Evolutionary conservation across 64 coral and sea anemone genomes (phyloP).

Genomic region (Porites lutea): DNA sequence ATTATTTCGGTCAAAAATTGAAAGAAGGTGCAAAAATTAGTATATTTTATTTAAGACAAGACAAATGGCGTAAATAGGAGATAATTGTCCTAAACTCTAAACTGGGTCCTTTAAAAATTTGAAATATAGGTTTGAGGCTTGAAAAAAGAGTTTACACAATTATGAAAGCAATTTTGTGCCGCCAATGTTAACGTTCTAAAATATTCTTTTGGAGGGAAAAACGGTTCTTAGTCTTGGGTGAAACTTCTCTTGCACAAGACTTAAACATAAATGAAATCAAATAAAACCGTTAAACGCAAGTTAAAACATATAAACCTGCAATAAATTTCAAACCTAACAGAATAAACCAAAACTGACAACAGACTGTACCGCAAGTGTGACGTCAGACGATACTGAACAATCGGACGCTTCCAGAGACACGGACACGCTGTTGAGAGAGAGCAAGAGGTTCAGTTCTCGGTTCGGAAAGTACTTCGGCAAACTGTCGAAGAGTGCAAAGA

Average conservation of each 20-base stretch:
- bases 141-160: no score
- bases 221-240: background rate
- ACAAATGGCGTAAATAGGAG: no score
- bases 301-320: background rate
- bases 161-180: no score
- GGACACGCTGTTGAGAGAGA: slow-evolving; percentile 24
- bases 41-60: no score
- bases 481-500: slow-evolving; percentile 52
- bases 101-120: no score
- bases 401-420: slow-evolving; percentile 22
- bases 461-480: slow-evolving; percentile 87
- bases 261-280: background rate
- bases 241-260: background rate
- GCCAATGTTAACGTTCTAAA: no score
- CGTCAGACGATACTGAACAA: slow-evolving; percentile 61
- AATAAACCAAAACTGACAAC: background rate
- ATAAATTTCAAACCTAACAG: slow-evolving; percentile 46
- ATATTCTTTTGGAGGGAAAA: no score
- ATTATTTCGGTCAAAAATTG: no score
- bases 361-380: slow-evolving; percentile 11
- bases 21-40: no score
- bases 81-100: no score
- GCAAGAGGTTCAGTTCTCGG: slow-evolving; percentile 45
- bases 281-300: background rate
- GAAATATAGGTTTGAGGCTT: no score